These are phyloP conservation scores for Lophotis ruficrista DNA, from an alignment of 2,113 vertebrate genomes.

Conservation along the genomic window DNA sequence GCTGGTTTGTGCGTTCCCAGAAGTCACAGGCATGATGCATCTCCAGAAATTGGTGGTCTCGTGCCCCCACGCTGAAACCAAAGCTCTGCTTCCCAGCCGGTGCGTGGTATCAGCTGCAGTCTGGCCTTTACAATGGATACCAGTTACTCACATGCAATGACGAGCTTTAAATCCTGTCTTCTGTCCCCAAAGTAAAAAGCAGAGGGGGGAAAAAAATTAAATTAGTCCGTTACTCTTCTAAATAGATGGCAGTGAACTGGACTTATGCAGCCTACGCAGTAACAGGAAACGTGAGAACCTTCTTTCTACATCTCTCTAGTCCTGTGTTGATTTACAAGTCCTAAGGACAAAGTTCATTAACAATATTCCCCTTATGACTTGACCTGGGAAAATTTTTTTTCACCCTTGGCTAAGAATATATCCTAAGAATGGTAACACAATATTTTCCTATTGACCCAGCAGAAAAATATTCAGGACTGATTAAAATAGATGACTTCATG, in stretches of 20 bases:
- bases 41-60: background rate
- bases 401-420: background rate
- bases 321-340: background rate
- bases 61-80: background rate
- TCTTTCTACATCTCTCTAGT: background rate
- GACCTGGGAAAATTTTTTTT: background rate
- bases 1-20: background rate
- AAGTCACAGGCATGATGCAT: background rate
- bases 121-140: background rate
- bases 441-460: background rate
- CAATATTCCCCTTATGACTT: background rate
- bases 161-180: background rate
- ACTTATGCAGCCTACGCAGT: background rate
- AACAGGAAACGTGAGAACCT: background rate
- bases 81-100: background rate
- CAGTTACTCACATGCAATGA: background rate
- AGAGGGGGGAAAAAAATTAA: background rate
- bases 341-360: background rate
- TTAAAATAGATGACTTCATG: background rate
- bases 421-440: background rate
- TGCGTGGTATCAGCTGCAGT: rapidly evolving
- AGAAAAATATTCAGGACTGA: background rate
- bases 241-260: background rate
- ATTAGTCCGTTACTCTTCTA: background rate
- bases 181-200: background rate